Evolutionary conservation across 2,113 vertebrate genomes (phyloP).

Genomic region (Coracopsis vasa): DNA sequence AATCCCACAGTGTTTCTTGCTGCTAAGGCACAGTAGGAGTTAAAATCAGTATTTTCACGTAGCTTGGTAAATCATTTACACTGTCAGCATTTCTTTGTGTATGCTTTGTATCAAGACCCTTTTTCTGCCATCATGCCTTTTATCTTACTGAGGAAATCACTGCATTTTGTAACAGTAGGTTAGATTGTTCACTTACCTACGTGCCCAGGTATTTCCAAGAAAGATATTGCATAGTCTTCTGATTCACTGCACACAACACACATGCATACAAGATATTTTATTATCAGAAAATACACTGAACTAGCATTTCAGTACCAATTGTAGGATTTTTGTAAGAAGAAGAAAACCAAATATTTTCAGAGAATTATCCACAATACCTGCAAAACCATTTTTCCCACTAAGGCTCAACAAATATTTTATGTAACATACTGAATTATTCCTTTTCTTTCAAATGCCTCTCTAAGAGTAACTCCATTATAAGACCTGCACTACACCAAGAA

Average conservation of each 20-base stretch:
- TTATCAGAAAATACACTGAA: neutral
- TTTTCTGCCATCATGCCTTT: neutral
- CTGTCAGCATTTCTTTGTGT: neutral
- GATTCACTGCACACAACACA: neutral
- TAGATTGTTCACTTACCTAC: neutral
- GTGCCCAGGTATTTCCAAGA: neutral
- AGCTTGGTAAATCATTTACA: neutral
- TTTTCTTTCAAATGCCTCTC: neutral
- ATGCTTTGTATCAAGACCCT: neutral
- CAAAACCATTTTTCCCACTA: neutral
- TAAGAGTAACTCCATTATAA: neutral
- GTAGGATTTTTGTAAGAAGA: neutral
- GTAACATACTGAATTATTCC: neutral
- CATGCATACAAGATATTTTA: neutral
- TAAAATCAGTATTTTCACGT: neutral
- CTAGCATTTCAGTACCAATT: neutral
- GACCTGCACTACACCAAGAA: neutral
- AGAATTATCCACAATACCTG: neutral
- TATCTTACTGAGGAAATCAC: neutral
- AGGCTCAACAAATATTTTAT: neutral
- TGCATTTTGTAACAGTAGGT: neutral
- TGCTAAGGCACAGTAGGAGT: neutral
- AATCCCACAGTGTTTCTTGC: neutral
- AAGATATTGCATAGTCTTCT: neutral
- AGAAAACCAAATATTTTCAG: neutral